Base-by-base conservation (phyloP, 2,888 invertebrate species). In the Ashinkailepas kermadecensis region DNA sequence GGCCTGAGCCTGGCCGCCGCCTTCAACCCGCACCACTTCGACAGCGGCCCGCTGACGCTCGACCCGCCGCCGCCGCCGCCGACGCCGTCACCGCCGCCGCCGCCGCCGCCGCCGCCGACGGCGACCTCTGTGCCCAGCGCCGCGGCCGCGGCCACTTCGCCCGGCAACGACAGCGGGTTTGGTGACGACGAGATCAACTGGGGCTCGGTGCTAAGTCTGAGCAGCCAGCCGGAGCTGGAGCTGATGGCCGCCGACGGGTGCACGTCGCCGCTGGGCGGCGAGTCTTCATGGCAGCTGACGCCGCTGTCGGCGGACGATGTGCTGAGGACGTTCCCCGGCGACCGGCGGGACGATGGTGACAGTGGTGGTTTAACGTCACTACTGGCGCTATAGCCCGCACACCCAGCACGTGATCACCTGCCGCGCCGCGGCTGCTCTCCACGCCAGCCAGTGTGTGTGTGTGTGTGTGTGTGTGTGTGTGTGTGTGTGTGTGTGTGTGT, bases 201-300 rank as follows among this genome's bases (percentile, higher is more conserved):
- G 95, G 94, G 95, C 87, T 95, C 95, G 81, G 95, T 95, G 86
- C 90, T 95, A 84, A 94, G 94, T 87, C 90, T 95, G 81, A 93
- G 94, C 85, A 94, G 94, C 85, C 94, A 95, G 87, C 94, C 94
- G 83, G 94, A 94, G 87, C 90, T 95, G 82, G 95, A 95, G 58
- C 80, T 70, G 67, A 57, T 56, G 65, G n/a, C 56, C 15, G 67
- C 62, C 70, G 64, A 57, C 64, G 65, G 65, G 2, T n/a, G 65
- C 23, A n/a, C 65, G n/a, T 10, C 56, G 21, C 21, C 74, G 54
- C 56, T 74, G 54, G 56, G 54, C 74, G 56, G 56, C 56, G 54
- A 74, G 2, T 9, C 54, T 12, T 18, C 54, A 21, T 74, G 74
- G 74, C 74, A 74, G 74, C 74, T 74, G 74, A 74, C 74, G 54